Base-by-base conservation (phyloP, 2,888 invertebrate genomes). In the Synergus gifuensis region DNA sequence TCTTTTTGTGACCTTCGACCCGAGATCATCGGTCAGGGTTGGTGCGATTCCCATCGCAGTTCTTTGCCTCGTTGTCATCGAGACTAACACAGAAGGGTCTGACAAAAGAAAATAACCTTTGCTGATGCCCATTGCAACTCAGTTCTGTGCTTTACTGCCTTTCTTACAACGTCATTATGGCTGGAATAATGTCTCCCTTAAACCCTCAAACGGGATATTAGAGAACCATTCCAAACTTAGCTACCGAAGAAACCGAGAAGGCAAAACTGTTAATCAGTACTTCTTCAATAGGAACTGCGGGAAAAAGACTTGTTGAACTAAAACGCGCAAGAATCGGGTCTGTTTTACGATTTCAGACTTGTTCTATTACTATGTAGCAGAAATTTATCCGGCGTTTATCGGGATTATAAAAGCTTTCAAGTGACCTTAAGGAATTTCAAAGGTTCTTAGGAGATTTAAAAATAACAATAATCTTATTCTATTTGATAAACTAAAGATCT, bases 21-120 rank as follows among this genome's bases (percentile, higher is more conserved):
- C 79, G 81, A 83, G 84, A 79, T 81, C 83, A 86, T 84, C 78
- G 84, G 86, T 86, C 85, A 85, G 82, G 84, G 85, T 76, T 83
- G 73, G 76, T 79, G 80, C 80, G 79, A 80, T 80, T 83, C 83
- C 82, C 85, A 76, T 63, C 76, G 63, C 73, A 73, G 73, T 73
- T 73, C 73, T 73, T 73, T 73, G 73, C 54, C 36, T 58, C 73
- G 73, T 73, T 73, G 73, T 73, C 73, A 73, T 73, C 73, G 54
- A 36, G 36, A 36, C 73, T 1, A 66, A 66, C 73, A 58, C 36
- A 73, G 54, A 40, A 73, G 36, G 73, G 49, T 40, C 54, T 58
- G 73, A 73, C 54, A 73, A 73, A 73, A 73, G 73, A 73, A 73
- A 58, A 73, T 73, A 58, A 58, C 40, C 73, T 58, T 54, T 28